Evolutionary conservation across 2,888 invertebrate species (phyloP).

Genomic region (Agelastica alni): DNA sequence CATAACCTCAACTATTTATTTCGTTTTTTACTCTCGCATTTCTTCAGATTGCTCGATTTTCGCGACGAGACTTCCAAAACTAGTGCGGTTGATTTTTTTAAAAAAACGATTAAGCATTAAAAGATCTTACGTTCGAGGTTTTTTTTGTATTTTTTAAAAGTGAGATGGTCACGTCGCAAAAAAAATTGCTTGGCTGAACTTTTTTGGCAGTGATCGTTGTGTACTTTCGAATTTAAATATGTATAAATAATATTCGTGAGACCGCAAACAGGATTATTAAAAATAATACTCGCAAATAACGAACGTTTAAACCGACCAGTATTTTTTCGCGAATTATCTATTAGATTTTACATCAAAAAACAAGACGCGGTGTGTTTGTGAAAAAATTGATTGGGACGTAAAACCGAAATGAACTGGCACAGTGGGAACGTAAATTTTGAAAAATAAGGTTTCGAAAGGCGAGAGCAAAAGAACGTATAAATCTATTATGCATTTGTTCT

Average conservation of each 20-base stretch:
- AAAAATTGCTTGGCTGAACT: background rate
- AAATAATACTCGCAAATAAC: too few relatives aligned
- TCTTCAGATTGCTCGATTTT: background rate
- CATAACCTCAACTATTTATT: conserved; percentile 29
- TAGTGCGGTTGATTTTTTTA: background rate
- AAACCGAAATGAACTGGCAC: too few relatives aligned
- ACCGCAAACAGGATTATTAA: too few relatives aligned
- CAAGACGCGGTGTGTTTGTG: too few relatives aligned
- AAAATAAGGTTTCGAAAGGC: too few relatives aligned
- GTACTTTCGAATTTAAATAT: background rate
- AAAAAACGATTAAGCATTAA: background rate
- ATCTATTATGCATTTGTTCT: conserved; percentile 30
- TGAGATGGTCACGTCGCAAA: background rate
- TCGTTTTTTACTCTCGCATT: conserved; percentile 1
- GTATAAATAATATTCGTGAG: background rate
- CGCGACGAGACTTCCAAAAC: background rate
- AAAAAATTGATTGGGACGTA: too few relatives aligned
- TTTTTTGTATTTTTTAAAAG: too few relatives aligned
- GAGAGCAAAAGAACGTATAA: conserved; percentile 9
- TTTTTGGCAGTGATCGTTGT: conserved; percentile 35
- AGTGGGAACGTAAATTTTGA: too few relatives aligned
- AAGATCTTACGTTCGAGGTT: too few relatives aligned
- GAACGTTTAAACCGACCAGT: background rate
- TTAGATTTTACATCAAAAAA: too few relatives aligned
- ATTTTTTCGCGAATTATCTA: background rate